Evolutionary conservation across 1,140 invertebrate genomes (phyloP), one percentile per base, ranked within the genome.

Genomic region (Drosophila insularis): DNA sequence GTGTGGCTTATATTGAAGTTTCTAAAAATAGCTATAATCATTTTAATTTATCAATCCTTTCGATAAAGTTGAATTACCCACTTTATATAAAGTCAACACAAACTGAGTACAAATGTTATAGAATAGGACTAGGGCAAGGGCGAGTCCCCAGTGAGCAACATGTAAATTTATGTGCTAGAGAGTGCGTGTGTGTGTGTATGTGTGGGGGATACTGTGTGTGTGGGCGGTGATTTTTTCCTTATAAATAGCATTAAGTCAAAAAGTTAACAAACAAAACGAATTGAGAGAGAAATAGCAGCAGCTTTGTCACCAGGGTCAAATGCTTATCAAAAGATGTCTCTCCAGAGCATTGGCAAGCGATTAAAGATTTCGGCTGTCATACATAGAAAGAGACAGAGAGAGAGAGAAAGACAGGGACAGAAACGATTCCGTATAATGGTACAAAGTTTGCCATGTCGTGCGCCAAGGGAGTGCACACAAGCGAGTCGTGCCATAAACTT

Each of bases 281-380:
- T 63, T 8, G 53, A 64, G 61, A 61, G 64, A 61, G 64, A 67
- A 72, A 62, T 59, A 31, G 37, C 43, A 70, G 23, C 23, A 32
- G 59, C 59, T 60, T 67, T 67, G 59, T 63, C 50, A 54, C 37
- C 8, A 53, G 71, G 81, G 82, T 86, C 82, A 79, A 73, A 87
- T 87, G 79, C 73, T 80, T 86, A 86, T 86, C 82, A 71, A 67
- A 64, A 63, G 75, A 74, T 79, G 82, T 81, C 68, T 82, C 82
- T 77, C 82, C 63, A 23, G 82, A 82, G 82, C 75, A 71, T 86
- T 86, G 66, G 79, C 75, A 43, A 76, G 79, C 82, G 82, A 86
- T 86, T 86, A 86, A 86, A 86, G 79, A 79, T 81, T 86, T 86
- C 35, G 61, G 54, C 53, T 71, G 63, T 66, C 61, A 68, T 39